These are phyloP conservation scores for Heterodera schachtii DNA, from an alignment of 1,140 invertebrate genomes.

Conservation along the genomic window DNA sequence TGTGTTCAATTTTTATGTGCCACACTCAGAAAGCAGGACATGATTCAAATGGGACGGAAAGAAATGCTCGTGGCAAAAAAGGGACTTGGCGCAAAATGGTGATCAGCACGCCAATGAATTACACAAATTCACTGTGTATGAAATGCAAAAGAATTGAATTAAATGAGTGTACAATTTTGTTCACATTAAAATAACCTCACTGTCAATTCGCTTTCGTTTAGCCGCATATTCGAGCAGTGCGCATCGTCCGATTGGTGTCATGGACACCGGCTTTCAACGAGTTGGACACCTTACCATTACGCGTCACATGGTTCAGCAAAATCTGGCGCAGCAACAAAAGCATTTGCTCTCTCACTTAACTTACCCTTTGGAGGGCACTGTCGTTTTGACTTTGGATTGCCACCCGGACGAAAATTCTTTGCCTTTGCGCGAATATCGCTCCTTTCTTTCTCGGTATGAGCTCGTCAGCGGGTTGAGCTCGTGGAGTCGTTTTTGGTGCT, in stretches of 20 bases:
- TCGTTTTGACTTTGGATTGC: slow-evolving; percentile 33
- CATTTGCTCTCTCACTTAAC: slow-evolving; percentile 32
- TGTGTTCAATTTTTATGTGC: background rate
- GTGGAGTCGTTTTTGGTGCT: slow-evolving; percentile 46
- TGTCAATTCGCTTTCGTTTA: background rate
- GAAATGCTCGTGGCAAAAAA: slow-evolving; percentile 19
- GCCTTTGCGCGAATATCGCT: slow-evolving; percentile 23
- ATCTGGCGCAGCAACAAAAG: slow-evolving; percentile 35
- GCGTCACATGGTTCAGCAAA: slow-evolving; percentile 11
- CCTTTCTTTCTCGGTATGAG: slow-evolving; percentile 46
- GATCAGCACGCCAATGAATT: slow-evolving; percentile 28
- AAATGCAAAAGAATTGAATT: background rate
- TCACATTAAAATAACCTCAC: background rate
- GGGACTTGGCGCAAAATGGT: slow-evolving; percentile 29
- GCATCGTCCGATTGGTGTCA: slow-evolving; percentile 36
- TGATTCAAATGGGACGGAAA: slow-evolving; percentile 9
- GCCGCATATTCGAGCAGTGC: slow-evolving; percentile 20
- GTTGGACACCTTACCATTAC: slow-evolving; percentile 33
- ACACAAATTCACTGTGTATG: slow-evolving; percentile 20
- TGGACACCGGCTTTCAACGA: slow-evolving; percentile 45
- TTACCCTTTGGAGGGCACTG: slow-evolving; percentile 37
- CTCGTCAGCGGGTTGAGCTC: slow-evolving; percentile 39
- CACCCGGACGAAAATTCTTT: slow-evolving; percentile 16
- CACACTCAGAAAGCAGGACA: slow-evolving; percentile 6
- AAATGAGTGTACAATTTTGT: background rate